These are phyloP conservation scores for Elephas maximus DNA, from an alignment of 2,113 vertebrate genomes.

Conservation along the genomic window DNA sequence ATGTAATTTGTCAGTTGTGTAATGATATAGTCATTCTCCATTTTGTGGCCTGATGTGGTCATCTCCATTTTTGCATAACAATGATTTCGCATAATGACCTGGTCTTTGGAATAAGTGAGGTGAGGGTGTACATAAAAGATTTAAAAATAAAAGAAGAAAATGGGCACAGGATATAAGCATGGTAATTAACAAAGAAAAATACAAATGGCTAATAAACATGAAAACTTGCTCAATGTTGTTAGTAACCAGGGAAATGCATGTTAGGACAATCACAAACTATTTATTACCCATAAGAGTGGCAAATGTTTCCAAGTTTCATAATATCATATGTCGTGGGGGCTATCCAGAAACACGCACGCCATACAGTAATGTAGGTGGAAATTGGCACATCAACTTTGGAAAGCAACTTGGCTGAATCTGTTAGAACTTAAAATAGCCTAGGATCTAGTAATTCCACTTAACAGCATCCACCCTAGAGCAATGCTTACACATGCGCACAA, in stretches of 20 bases:
- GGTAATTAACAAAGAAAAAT: conserved; percentile 27
- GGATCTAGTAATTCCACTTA: background rate
- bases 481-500: background rate
- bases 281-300: background rate
- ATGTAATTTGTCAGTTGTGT: too few relatives aligned
- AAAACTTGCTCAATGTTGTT: background rate
- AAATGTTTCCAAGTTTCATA: background rate
- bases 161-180: background rate
- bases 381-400: background rate
- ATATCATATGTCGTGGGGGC: background rate
- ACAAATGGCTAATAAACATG: background rate
- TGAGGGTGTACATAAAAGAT: background rate
- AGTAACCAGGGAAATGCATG: background rate
- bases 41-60: too few relatives aligned
- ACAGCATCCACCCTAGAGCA: background rate
- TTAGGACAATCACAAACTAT: background rate
- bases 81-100: too few relatives aligned
- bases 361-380: background rate
- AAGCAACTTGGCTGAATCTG: background rate
- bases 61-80: too few relatives aligned
- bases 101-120: too few relatives aligned
- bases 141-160: conserved; percentile 9
- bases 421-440: background rate
- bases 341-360: background rate
- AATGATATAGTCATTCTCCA: too few relatives aligned